Evolutionary conservation across 1,140 invertebrate species (phyloP).

Genomic region (Ceratina australensis): DNA sequence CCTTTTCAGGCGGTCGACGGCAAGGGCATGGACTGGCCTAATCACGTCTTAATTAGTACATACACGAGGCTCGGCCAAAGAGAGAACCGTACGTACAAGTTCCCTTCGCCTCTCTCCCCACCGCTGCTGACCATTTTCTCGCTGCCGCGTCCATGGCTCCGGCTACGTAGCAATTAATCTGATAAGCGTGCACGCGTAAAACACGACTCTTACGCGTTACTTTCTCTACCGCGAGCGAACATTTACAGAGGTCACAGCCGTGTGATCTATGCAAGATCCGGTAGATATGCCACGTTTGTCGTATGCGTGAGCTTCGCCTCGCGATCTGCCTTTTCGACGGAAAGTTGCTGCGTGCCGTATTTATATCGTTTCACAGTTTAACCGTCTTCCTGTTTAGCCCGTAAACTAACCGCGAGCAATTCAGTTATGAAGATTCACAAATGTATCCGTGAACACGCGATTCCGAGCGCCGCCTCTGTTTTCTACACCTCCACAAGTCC

Average conservation of each 20-base stretch:
- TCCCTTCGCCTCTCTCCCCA: too few species aligned
- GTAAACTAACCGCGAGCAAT: too few species aligned
- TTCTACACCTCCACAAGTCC: too few species aligned
- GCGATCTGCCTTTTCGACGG: background rate
- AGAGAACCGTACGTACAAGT: slow-evolving; percentile 1
- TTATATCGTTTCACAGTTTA: too few species aligned
- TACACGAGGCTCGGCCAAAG: background rate
- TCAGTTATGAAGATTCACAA: too few species aligned
- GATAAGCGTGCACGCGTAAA: slow-evolving; percentile 59
- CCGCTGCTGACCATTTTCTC: slow-evolving; percentile 40
- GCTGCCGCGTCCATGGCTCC: background rate
- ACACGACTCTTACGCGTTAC: slow-evolving; percentile 67
- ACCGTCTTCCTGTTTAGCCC: too few species aligned
- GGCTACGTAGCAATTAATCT: slow-evolving; percentile 57
- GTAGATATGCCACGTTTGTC: slow-evolving; percentile 69
- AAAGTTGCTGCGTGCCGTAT: background rate
- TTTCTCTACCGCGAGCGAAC: slow-evolving; percentile 67
- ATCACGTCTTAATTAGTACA: slow-evolving; percentile 56
- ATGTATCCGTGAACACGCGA: too few species aligned
- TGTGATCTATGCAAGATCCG: slow-evolving; percentile 76
- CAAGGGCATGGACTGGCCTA: slow-evolving; percentile 39
- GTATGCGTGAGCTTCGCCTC: slow-evolving; percentile 36
- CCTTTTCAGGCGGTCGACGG: slow-evolving; percentile 39
- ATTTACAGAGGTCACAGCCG: slow-evolving; percentile 73
- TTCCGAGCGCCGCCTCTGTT: too few species aligned